Conservation (phyloP, 2,888 invertebrate species). For the Clistopyga incitator region DNA sequence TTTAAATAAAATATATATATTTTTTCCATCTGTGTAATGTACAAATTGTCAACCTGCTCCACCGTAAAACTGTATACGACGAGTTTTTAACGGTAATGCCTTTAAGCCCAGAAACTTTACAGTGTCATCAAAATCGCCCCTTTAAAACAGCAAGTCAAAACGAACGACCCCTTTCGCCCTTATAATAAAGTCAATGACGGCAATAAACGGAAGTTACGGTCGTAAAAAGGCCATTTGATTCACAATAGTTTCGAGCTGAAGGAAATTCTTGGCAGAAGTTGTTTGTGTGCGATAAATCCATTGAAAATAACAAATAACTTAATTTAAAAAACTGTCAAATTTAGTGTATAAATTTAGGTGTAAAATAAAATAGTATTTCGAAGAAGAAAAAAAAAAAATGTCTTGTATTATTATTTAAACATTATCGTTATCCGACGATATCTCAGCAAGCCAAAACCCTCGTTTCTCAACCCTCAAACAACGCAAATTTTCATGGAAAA, state of each 20-base stretch:
- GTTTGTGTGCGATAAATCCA: neutral
- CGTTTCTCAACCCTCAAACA: too few species aligned
- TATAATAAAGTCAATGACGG: constrained; percentile 50
- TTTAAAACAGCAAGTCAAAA: constrained; percentile 29
- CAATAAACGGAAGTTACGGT: constrained; percentile 54
- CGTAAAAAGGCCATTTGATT: constrained; percentile 36
- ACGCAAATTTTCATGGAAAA: too few species aligned
- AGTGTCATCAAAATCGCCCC: neutral
- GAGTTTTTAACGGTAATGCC: constrained; percentile 35
- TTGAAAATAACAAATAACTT: neutral
- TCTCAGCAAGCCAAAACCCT: too few species aligned
- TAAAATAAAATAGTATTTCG: too few species aligned
- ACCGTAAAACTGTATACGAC: constrained; percentile 29
- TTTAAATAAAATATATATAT: neutral
- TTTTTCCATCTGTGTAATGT: neutral
- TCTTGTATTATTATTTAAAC: neutral
- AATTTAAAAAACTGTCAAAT: neutral
- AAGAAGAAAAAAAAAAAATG: neutral
- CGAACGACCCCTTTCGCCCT: constrained; percentile 41
- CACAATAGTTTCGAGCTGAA: neutral
- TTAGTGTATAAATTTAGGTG: too few species aligned
- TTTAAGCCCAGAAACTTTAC: neutral
- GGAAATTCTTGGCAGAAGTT: neutral
- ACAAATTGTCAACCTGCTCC: neutral
- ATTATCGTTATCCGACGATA: neutral